Conservation (phyloP, 2,113 vertebrate genomes). For the Trogon surrucura region DNA sequence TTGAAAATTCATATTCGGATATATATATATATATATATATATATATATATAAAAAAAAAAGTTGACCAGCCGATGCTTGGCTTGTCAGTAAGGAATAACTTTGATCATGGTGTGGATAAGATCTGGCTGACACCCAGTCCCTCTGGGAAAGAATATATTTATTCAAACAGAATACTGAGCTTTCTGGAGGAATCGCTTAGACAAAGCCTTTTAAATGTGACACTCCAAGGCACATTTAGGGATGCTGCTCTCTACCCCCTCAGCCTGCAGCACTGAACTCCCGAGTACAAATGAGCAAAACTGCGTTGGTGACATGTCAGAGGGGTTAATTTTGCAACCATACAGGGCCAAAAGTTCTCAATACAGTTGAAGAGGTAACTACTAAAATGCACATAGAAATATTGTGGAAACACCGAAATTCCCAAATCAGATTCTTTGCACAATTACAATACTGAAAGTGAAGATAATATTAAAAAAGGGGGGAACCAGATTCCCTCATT, state of each 20-base stretch:
- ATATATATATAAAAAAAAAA: background rate
- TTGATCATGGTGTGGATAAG: slow-evolving; percentile 15
- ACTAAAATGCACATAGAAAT: background rate
- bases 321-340: background rate
- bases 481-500: background rate
- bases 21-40: background rate
- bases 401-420: background rate
- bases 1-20: background rate
- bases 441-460: background rate
- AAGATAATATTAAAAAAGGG: background rate
- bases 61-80: background rate
- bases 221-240: background rate
- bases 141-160: slow-evolving; percentile 14
- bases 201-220: background rate
- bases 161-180: background rate
- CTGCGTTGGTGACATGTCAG: background rate
- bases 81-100: slow-evolving; percentile 23
- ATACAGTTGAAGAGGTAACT: background rate
- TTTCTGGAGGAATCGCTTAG: slow-evolving; percentile 13
- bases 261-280: background rate
- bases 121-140: slow-evolving; percentile 4
- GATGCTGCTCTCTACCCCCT: background rate
- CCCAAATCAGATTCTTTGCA: background rate
- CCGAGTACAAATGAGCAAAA: background rate
- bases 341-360: background rate